A percentile compares a stretch with the other conserved stretches of the same genome.
Evolutionary conservation across 2,888 invertebrate species (phyloP).

Genomic region (Tetheella fluctuosa): DNA sequence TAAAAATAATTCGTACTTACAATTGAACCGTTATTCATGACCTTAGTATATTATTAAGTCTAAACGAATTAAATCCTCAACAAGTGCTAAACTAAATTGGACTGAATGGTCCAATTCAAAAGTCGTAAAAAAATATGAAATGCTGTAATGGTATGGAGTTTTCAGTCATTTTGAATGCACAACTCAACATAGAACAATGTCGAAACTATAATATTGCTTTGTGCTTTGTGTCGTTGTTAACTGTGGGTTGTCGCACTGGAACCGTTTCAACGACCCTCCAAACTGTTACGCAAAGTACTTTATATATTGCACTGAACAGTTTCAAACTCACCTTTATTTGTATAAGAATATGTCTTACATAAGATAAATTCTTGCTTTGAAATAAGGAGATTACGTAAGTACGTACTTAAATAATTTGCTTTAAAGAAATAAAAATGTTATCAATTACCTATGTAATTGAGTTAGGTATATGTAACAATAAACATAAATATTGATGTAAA

Average conservation of each 20-base stretch:
- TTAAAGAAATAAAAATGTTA: too few species aligned
- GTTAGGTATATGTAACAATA: too few species aligned
- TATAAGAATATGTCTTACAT: conserved; percentile 5
- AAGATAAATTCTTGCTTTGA: not conserved
- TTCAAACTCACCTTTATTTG: conserved; percentile 7
- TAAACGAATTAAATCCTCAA: not conserved
- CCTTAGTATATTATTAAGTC: not conserved
- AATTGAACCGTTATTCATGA: not conserved
- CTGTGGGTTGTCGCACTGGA: conserved; percentile 10
- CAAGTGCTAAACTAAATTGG: not conserved
- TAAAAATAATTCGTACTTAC: not conserved
- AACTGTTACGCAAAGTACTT: conserved; percentile 10
- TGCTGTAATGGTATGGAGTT: conserved; percentile 38
- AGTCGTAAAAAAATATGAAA: conserved; percentile 52
- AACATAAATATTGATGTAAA: too few species aligned
- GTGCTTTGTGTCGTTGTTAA: conserved; percentile 20
- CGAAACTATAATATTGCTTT: conserved; percentile 40
- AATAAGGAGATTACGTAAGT: too few species aligned
- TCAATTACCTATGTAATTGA: too few species aligned
- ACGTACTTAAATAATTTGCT: too few species aligned
- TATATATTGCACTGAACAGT: conserved; percentile 12
- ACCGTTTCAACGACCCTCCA: conserved; percentile 7
- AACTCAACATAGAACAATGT: conserved; percentile 34
- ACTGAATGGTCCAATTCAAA: too few species aligned
- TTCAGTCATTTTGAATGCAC: conserved; percentile 37